These are phyloP conservation scores for Ibidorhyncha struthersii DNA, from an alignment of 2,113 vertebrate species.

Conservation along the genomic window DNA sequence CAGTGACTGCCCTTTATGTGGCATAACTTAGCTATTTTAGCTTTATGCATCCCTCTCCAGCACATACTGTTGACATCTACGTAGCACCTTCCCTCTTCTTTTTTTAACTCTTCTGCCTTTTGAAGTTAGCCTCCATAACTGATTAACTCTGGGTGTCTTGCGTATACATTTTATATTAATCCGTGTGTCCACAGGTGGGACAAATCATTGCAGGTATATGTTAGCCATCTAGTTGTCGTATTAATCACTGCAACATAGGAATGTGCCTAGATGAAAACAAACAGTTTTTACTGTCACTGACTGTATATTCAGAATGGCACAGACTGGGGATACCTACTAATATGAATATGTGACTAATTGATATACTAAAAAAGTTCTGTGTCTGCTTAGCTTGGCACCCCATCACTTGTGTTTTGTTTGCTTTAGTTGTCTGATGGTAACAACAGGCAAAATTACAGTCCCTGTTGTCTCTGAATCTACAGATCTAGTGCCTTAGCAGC, in stretches of 20 bases:
- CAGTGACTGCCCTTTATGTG: neutral
- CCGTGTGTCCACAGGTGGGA: neutral
- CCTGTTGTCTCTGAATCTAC: neutral
- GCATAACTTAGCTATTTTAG: neutral
- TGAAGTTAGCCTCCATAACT: neutral
- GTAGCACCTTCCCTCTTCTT: neutral
- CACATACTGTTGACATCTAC: neutral
- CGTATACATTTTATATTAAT: neutral
- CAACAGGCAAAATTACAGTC: neutral
- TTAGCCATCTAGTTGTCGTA: neutral
- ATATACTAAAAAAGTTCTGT: neutral
- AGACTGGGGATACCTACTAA: neutral
- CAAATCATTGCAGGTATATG: neutral
- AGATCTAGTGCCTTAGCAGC: constrained; percentile 16
- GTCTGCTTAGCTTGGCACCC: neutral
- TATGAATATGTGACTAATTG: neutral
- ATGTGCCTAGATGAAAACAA: neutral
- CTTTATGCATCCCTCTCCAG: neutral
- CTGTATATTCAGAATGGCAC: neutral
- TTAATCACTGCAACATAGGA: neutral
- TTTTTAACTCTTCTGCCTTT: neutral
- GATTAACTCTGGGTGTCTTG: neutral
- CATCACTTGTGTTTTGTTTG: neutral
- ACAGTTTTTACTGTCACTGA: neutral
- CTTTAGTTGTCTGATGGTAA: neutral